These are phyloP conservation scores for Parochlus steinenii DNA, from an alignment of 2,888 invertebrate species.

Conservation along the genomic window DNA sequence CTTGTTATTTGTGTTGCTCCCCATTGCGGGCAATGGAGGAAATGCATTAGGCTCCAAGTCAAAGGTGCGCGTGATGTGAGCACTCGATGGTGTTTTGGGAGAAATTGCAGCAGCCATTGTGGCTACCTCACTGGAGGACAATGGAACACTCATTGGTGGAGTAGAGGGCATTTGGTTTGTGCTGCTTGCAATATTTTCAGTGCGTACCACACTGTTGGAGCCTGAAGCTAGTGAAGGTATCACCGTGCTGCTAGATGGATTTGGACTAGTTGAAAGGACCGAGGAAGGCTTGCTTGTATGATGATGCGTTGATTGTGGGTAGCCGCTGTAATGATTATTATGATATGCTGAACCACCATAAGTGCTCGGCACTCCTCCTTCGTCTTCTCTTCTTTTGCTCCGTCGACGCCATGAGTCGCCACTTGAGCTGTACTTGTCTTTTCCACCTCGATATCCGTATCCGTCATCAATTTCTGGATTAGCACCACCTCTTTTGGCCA, in stretches of 20 bases:
- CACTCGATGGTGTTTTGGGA: conserved; percentile 13
- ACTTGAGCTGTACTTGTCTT: too few species aligned
- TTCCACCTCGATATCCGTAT: too few species aligned
- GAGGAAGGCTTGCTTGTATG: too few species aligned
- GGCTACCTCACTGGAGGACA: conserved; percentile 18
- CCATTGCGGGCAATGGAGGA: conserved; percentile 58
- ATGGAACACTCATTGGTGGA: conserved; percentile 23
- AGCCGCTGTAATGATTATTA: too few species aligned
- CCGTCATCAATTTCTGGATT: too few species aligned
- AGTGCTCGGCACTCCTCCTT: too few species aligned
- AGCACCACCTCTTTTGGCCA: too few species aligned
- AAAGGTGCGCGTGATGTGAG: conserved; percentile 29
- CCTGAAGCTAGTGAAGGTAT: too few species aligned
- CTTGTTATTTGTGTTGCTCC: conserved; percentile 21
- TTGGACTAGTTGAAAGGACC: conserved; percentile 13
- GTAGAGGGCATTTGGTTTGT: conserved; percentile 17
- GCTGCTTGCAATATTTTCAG: conserved; percentile 18
- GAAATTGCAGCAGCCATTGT: conserved; percentile 4
- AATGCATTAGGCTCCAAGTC: conserved; percentile 65
- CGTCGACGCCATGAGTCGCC: conserved; percentile 32
- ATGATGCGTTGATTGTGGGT: too few species aligned
- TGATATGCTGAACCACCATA: conserved; percentile 13
- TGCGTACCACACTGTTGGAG: conserved; percentile 14
- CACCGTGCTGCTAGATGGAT: conserved; percentile 6
- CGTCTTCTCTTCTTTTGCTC: conserved; percentile 29